Base-by-base conservation (phyloP, 1,140 invertebrate species). In the Tetranychus urticae region DNA sequence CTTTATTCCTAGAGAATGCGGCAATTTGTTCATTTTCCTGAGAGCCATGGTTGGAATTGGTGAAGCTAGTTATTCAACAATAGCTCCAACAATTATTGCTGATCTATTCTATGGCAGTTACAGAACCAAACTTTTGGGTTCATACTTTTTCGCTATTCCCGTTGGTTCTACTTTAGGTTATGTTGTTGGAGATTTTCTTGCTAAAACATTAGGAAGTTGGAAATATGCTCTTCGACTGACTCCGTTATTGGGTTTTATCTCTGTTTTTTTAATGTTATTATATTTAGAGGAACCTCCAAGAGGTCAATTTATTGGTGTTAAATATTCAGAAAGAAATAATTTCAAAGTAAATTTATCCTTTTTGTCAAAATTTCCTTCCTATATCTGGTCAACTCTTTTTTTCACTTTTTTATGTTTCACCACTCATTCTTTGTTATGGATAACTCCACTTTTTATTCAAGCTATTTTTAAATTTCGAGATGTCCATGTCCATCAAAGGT, bases 61-160 rank as follows among this genome's bases (percentile, higher is more conserved):
- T 36, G 94, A 98, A 77, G 96, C 96, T 0, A 94, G 89, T 65
- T 98, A 98, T 73, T 97, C 93, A 0, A 97, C 93, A 2, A 94
- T 99, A 64, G 93, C 96, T 0, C 96, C 96, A 0, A 97, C 96
- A 33, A 91, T 99, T 65, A 97, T 99, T 65, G 96, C 90, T 66
- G 96, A 99, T 76, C 73, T 98, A 58, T 99, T 97, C 73, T 78
- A 86, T 6, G 80, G 83, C 67, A 81, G 87, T 67, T 73, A 82
- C 61, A 77, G 94, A 60, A 92, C 91, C 3, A 87, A 84, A 76
- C 93, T 97, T 84, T 76, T 99, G 60, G 91, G 92, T 35, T 68
- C 97, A 50, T 99, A 98, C 76, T 99, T 97, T 75, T 97, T 98
- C 76, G 94, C 94, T 57, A 98, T 98, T 72, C 96, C 96, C 34